phyloP scores from a whole-genome alignment of 2,797 vertebrate genomes.

The Ctenochaetus hawaiiensis region DNA sequence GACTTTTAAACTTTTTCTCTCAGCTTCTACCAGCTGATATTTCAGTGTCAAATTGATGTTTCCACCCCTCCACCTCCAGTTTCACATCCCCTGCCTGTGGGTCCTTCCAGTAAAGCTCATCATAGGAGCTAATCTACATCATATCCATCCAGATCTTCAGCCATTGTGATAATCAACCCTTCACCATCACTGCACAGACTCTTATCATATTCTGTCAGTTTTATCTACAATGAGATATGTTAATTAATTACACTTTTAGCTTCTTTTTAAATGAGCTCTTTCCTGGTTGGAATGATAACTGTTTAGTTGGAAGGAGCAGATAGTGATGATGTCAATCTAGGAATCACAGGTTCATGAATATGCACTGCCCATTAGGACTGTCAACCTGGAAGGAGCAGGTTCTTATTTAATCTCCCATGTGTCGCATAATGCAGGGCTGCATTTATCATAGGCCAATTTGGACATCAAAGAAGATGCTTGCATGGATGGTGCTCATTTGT shows the following conservation, averaged over 20 bases:
- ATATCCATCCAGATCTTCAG: neutral
- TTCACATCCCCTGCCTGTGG: neutral
- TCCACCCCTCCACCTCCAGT: neutral
- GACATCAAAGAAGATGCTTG: constrained; percentile 27
- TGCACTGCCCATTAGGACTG: constrained; percentile 10
- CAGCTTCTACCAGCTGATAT: neutral
- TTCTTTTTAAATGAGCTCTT: neutral
- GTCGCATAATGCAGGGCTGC: neutral
- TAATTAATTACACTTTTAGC: neutral
- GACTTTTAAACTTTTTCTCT: no score
- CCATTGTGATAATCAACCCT: neutral
- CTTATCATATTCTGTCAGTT: no score
- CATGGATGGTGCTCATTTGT: constrained; percentile 29
- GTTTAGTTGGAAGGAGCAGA: neutral
- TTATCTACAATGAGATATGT: no score
- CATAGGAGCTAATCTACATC: neutral
- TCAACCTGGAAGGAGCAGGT: neutral
- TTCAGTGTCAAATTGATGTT: neutral
- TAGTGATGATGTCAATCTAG: neutral
- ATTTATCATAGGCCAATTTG: neutral
- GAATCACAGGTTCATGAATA: constrained; percentile 18
- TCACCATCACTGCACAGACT: neutral
- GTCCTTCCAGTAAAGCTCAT: neutral
- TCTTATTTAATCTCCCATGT: neutral
- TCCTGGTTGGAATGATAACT: neutral